phyloP scores from a whole-genome alignment of 1,140 invertebrate species.

The Drosophila persimilis region DNA sequence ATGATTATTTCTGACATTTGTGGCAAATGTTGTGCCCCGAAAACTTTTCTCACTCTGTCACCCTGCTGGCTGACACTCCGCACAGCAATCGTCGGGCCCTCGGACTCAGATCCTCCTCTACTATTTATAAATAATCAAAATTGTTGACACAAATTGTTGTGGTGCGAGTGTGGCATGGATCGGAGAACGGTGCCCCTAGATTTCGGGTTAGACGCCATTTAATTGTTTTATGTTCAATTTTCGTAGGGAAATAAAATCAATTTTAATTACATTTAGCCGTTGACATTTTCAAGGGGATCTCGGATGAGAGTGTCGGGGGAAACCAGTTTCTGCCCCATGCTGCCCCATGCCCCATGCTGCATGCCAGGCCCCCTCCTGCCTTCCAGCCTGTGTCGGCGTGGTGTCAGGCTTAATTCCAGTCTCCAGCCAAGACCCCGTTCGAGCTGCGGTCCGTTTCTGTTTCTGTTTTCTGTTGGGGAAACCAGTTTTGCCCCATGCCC shows the following conservation, averaged over 20 bases:
- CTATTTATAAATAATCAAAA: conserved; percentile 75
- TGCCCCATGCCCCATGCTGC: not conserved
- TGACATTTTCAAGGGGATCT: conserved; percentile 54
- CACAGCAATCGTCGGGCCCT: too few relatives aligned
- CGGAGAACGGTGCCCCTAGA: conserved; percentile 1
- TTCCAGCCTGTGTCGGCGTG: too few relatives aligned
- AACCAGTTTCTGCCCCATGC: conserved; percentile 3
- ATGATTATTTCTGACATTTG: conserved; percentile 81
- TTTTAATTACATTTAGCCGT: conserved; percentile 72
- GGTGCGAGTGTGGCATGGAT: too few relatives aligned
- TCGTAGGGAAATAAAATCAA: conserved; percentile 63
- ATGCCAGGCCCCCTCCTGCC: too few relatives aligned
- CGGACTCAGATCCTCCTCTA: not conserved
- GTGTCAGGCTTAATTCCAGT: too few relatives aligned
- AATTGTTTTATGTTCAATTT: conserved; percentile 69
- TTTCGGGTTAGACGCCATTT: conserved; percentile 47
- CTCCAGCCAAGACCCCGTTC: too few relatives aligned
- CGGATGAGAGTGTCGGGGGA: not conserved
- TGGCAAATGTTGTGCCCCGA: conserved; percentile 66
- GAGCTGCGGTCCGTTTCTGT: conserved; percentile 11
- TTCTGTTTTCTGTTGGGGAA: not conserved
- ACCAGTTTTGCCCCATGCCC: conserved; percentile 43
- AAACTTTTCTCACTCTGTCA: not conserved
- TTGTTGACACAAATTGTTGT: conserved; percentile 29
- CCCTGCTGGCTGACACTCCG: not conserved